Evolutionary conservation across 2,113 vertebrate genomes (phyloP), one percentile per base, ranked within the genome.

Genomic region (Equus quagga): DNA sequence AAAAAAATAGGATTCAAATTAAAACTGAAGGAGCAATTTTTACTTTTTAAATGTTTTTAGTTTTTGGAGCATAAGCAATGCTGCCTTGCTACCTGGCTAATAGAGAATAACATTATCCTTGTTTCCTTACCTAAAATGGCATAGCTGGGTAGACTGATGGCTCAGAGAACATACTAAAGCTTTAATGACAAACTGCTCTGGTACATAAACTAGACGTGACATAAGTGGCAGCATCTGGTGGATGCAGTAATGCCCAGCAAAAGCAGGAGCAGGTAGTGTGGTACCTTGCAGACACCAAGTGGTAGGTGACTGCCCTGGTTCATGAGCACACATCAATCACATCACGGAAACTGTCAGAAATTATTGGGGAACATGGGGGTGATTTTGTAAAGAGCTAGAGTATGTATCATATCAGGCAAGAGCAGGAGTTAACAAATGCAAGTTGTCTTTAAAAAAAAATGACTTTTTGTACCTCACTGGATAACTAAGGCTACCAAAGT

Each of bases 11-110:
- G 28, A 49, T 85, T 80, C 56, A 65, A 91, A 41, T 96, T 82
- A 81, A 69, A 94, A 89, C 4, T 13, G 8, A 92, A 86, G 56
- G 13, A 62, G 56, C 73, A 92, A 19, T 51, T 94, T 95, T 95
- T 64, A 11, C 49, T 79, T n/a, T 13, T n/a, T 8, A n/a, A 24
- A 13, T 72, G 19, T 49, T 73, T 89, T 94, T n/a, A 33, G 54
- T 44, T 67, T 91, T 76, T 41, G 19, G 33, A 36, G 18, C 31
- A 76, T 56, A 65, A 93, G 31, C 19, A 62, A 33, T 3, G 6
- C 72, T 89, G 44, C 75, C 24, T 24, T 46, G 7, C 36, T 44
- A 12, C 18, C 46, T 46, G 44, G 69, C 49, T 70, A 73, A 88
- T 7, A 60, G 33, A 51, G 36, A 85, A 28, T 58, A 94, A n/a